A percentile compares a stretch with the other conserved stretches of the same genome.
These are phyloP conservation scores for Heliothis peltigera DNA, from an alignment of 2,888 invertebrate genomes.

Conservation along the genomic window DNA sequence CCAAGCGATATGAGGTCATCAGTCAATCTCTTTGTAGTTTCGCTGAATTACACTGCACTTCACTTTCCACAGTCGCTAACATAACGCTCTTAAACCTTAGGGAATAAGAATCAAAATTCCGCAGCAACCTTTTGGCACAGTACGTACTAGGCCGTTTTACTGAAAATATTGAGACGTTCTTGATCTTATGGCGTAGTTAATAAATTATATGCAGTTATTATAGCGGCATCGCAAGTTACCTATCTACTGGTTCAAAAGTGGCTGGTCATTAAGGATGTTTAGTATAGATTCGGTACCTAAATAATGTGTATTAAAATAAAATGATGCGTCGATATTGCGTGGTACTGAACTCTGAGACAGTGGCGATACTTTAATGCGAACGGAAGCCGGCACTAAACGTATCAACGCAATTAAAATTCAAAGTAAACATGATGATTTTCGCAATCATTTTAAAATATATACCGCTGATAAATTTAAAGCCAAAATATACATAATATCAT, in stretches of 20 bases:
- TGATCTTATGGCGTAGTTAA: conserved; percentile 30
- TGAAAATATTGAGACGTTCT: conserved; percentile 50
- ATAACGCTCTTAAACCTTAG: conserved; percentile 23
- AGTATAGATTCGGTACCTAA: conserved; percentile 40
- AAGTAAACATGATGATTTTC: conserved; percentile 83
- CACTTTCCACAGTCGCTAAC: conserved; percentile 21
- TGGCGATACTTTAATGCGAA: conserved; percentile 71
- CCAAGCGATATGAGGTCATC: conserved; percentile 82
- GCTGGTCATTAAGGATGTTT: conserved; percentile 46
- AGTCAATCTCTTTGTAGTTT: conserved; percentile 75
- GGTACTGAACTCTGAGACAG: conserved; percentile 58
- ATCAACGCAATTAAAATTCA: conserved; percentile 82
- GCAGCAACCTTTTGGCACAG: conserved; percentile 27
- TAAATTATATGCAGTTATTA: conserved; percentile 40
- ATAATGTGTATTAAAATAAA: conserved; percentile 59
- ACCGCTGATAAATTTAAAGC: conserved; percentile 74
- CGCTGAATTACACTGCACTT: conserved; percentile 64
- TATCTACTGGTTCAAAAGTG: conserved; percentile 29
- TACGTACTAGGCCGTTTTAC: conserved; percentile 38
- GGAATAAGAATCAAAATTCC: conserved; percentile 29
- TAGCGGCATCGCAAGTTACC: conserved; percentile 14
- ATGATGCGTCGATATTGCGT: conserved; percentile 62
- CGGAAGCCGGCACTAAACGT: conserved; percentile 82
- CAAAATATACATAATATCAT: too few relatives aligned
- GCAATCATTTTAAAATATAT: conserved; percentile 75